Base-by-base conservation (phyloP, 2,797 vertebrate species). In the Spea hammondii region DNA sequence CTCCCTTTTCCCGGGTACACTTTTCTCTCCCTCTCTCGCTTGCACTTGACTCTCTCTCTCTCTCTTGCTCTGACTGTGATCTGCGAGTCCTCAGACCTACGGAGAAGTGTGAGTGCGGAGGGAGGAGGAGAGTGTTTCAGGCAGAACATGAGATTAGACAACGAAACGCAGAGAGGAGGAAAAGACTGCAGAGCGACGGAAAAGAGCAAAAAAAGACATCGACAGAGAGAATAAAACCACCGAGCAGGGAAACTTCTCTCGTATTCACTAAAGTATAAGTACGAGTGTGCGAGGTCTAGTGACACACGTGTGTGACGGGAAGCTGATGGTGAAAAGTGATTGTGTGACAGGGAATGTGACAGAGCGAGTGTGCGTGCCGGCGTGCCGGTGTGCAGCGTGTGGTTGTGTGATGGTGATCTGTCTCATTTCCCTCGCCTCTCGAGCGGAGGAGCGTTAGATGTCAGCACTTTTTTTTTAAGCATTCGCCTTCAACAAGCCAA, bases 81-180 rank as follows among this genome's bases (percentile, higher is more conserved):
- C 62, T 66, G 51, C 66, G 73, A 76, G 73, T 45, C 46, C 48
- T 66, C 62, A 11, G 79, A 72, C 53, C 45, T 46, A 5, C 72
- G 32, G 72, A 64, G 53, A 72, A 55, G 44, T 49, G 79, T 60
- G 50, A 76, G 70, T 48, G 59, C 12, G n/a, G 72, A 44, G 72
- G 9, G 60, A 17, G 12, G 53, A 47, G 49, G 13, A 12, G 45
- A 14, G 65, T 11, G 49, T 4, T 10, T 14, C 12, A 12, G 8
- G 44, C 14, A 64, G 45, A 76, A 49, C 4, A 3, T 13, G 45
- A 44, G 9, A 70, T 47, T 11, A 70, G 10, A 46, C 48, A 17
- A 5, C 48, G 5, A 47, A 12, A 70, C 6, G 14, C 8, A 6
- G 55, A 45, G 11, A 4, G 44, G 4, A 46, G 11, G 6, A 53